Base-by-base conservation (phyloP, 2,888 invertebrate species). In the Apotomis turbidana region DNA sequence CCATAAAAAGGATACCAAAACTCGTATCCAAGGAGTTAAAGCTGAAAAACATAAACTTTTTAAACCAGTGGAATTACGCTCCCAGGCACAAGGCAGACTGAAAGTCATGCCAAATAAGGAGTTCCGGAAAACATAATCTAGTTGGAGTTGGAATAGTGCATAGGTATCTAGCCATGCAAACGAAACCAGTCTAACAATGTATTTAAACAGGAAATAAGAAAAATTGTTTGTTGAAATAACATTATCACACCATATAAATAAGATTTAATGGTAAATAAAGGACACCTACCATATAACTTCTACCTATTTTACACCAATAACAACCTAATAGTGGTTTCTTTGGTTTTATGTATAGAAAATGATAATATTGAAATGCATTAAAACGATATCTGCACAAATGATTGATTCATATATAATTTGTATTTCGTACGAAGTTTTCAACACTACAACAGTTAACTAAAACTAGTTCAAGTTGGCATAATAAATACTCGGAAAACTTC, bases 31-130 rank as follows among this genome's bases (percentile, higher is more conserved):
- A 92, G 89, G 83, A 86, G 93, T 86, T 85, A 85, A 88, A 86
- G 90, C 93, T 93, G 93, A 93, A 93, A 93, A 93, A 91, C 90
- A 93, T 90, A 91, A 91, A 90, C 78, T 83, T 79, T 89, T 90
- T 90, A 88, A 88, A 89, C 90, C 87, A 78, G 71, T 72, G 71
- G 74, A 77, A 75, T 70, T 76, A 77, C 79, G 80, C 71, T 61
- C 61, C 51, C 36, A 9, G 55, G 60, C 46, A 73, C 51, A 62
- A 62, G 46, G 51, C 46, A 64, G 60, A 70, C 58, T 61, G 27
- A 66, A 69, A 62, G 57, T 72, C 62, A 60, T 67, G 71, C 71
- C 13, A 49, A 36, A 58, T 54, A 59, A 49, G 5, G 55, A 64
- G 36, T n/a, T 68, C 27, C 54, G 36, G 52, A 36, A 51, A 54